Evolutionary conservation across 2,888 invertebrate genomes (phyloP), one percentile per base, ranked within the genome.

Genomic region (Dusona sp.): DNA sequence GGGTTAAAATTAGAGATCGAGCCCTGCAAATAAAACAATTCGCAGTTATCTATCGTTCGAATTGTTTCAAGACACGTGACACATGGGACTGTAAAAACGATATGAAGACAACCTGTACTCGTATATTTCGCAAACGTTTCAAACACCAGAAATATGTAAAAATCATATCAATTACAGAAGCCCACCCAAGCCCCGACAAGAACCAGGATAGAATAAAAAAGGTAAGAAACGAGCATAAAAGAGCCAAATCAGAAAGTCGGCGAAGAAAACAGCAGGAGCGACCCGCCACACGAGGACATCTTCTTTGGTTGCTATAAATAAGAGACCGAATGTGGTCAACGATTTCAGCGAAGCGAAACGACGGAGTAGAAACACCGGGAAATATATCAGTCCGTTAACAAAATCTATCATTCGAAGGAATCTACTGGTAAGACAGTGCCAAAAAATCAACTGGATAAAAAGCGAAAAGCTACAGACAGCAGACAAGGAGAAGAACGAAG

Each of bases 381-480:
- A 29, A 70, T 79, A 87, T 84, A 86, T 86, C 84, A 83, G 80
- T 85, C 74, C 79, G 81, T 84, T 84, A 78, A 80, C 86, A 79
- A 82, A 87, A 88, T 88, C 87, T 85, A 83, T 87, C 87, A 88
- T 85, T 78, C 83, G 83, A 84, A 36, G 67, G 86, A 68, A 72
- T 79, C 70, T 6, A 48, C 65, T 22, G 68, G 25, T 16, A 74
- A 36, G 42, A 33, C 61, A 68, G 11, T 38, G 2, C 22, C 38
- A 67, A 22, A n/a, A 38, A 38, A 38, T 25, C 48, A 33, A 42
- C 48, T 29, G 48, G 29, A 29, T n/a, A 25, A 25, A 70, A 45
- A 33, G 29, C 45, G 36, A 54, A 29, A 33, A 51, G 48, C 16
- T n/a, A 9, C 45, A 54, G n/a, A 54, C 38, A 42, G 64, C 13